Evolutionary conservation across 1,140 invertebrate species (phyloP), one percentile per base, ranked within the genome.

Genomic region (Bombus pyrosoma): DNA sequence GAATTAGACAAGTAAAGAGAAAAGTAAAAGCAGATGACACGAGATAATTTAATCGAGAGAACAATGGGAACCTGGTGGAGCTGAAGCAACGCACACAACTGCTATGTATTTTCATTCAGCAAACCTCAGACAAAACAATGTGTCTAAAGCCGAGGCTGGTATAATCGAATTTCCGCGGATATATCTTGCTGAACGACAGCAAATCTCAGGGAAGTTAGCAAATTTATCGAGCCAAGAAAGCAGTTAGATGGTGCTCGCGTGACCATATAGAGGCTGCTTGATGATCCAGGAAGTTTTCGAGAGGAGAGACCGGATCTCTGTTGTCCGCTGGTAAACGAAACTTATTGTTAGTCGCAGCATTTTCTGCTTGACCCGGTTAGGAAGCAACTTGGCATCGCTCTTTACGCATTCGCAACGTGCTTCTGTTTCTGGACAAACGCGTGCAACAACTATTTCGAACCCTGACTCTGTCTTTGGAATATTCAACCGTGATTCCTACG

Each of bases 341-440:
- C 87, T 89, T 85, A 89, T 88, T 79, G 85, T 83, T 79, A 57
- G 86, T 75, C 86, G 72, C 66, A 84, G 81, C 73, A 88, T 85
- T 89, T 87, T 89, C 73, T 69, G 85, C 73, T 87, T 78, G 86
- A 89, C 86, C 86, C 78, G 73, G 79, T 89, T 89, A 53, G 59
- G 15, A 28, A 39, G 28, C 10, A 59, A 64, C 74, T 81, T 73
- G 59, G 68, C 57, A 62, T 41, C 57, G 73, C 75, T 77, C 86
- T 77, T 89, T 64, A 81, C 66, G 68, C 43, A 39, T 81, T 81
- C 57, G 69, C n/a, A n/a, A 62, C 53, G 15, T 32, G 68, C 41
- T 9, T 41, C 15, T 25, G 28, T 2, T 15, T 25, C 6, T 43
- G 39, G 13, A 73, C 28, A 53, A 47, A 34, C 32, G 47, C 73